Base-by-base conservation (phyloP, 2,888 invertebrate species). In the Diplolepis rosae region DNA sequence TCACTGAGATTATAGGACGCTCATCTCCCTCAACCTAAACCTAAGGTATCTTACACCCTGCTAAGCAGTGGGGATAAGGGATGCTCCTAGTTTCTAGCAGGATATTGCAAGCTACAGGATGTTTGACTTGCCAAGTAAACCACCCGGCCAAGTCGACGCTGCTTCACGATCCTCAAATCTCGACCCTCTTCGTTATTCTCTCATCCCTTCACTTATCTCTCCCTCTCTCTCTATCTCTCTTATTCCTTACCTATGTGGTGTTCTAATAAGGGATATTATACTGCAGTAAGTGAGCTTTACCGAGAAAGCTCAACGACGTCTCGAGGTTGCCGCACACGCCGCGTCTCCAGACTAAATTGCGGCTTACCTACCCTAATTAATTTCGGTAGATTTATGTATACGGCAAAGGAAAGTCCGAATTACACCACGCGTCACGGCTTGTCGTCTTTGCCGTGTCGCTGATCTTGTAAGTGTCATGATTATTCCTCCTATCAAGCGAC, bases 91-190 rank as follows among this genome's bases (percentile, higher is more conserved):
- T 22, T n/a, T 22, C 61, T 35, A 13, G 76, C 80, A 81, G 84
- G 84, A 85, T 86, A 85, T 85, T 85, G 83, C 83, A 77, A 80
- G 78, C 80, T 82, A 75, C 77, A 79, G 83, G 83, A 81, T 86
- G 83, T 85, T 85, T 85, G 84, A 85, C 83, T 85, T 86, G 82
- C 82, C 84, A 83, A 84, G 83, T 84, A 83, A 85, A 84, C 83
- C 84, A 75, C 79, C 45, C 45, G 18, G 18, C 18, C 45, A 13
- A 39, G 35, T 39, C 69, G 65, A 68, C n/a, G 11, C 22, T 11
- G 11, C 22, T 32, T 52, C 54, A 27, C 52, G 42, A 69, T 56
- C 30, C 68, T 65, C 50, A 54, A 54, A 54, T 54, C 54, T 18
- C 54, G 24, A 61, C 39, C 39, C 61, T 61, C 24, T 24, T 22